Conservation (phyloP, 2,113 vertebrate species). For the Pagrus major region DNA sequence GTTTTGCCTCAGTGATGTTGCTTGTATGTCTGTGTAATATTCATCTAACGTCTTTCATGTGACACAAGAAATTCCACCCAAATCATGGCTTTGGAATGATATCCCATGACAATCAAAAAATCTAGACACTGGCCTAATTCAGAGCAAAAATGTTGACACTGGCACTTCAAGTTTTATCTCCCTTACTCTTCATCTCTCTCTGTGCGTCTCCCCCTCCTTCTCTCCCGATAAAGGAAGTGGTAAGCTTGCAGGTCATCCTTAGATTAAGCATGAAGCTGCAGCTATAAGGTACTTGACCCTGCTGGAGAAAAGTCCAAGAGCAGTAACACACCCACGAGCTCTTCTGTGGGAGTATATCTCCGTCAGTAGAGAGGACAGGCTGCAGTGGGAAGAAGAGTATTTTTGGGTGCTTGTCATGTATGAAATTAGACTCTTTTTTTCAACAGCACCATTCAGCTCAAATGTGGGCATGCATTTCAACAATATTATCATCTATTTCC, state of each 20-base stretch:
- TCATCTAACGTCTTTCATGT: constrained; percentile 17
- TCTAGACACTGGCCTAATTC: constrained; percentile 20
- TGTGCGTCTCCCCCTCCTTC: constrained; percentile 25
- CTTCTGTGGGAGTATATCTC: constrained; percentile 38
- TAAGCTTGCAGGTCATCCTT: constrained; percentile 77
- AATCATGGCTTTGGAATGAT: constrained; percentile 28
- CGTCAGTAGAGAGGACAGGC: constrained; percentile 29
- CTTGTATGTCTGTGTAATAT: constrained; percentile 19
- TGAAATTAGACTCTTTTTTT: constrained; percentile 43
- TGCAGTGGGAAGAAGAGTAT: constrained; percentile 51
- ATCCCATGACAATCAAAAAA: constrained; percentile 31
- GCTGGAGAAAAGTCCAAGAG: constrained; percentile 56
- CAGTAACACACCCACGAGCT: constrained; percentile 41
- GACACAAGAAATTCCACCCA: constrained; percentile 12
- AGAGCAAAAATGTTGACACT: constrained; percentile 29
- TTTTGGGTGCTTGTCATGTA: constrained; percentile 52
- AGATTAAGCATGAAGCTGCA: constrained; percentile 78
- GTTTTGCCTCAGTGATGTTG: constrained; percentile 1
- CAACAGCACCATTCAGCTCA: constrained; percentile 22
- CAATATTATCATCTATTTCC: constrained; percentile 37
- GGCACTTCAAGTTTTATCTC: not conserved
- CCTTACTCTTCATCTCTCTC: not conserved
- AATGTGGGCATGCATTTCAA: constrained; percentile 34
- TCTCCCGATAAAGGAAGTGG: constrained; percentile 47
- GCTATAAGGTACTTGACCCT: constrained; percentile 73